phyloP scores from a whole-genome alignment of 2,797 vertebrate species.

The Buphagus erythrorhynchus region DNA sequence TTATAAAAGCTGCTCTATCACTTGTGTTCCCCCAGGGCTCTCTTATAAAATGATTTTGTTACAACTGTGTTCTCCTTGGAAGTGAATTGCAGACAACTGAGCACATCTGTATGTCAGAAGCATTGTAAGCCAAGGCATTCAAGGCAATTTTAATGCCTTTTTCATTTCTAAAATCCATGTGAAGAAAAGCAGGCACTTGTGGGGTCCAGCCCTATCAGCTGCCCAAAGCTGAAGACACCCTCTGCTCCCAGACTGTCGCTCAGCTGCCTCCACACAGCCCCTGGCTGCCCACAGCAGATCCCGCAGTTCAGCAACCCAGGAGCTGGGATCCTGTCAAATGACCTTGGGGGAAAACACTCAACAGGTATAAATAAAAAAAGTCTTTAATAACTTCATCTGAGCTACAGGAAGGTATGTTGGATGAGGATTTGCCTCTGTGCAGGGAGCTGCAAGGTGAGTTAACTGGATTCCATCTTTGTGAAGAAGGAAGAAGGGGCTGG shows the following conservation, averaged over 20 bases:
- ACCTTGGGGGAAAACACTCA: not conserved
- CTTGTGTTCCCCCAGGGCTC: not conserved
- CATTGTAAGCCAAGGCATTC: not conserved
- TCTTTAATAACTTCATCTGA: not conserved
- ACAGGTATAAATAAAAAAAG: not conserved
- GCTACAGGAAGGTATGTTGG: not conserved
- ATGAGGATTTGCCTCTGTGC: not conserved
- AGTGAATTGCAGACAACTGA: not conserved
- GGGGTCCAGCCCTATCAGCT: not conserved
- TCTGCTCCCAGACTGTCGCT: not conserved
- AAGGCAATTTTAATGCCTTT: not conserved
- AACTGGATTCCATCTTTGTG: not conserved
- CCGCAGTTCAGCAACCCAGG: not conserved
- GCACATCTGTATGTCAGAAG: not conserved
- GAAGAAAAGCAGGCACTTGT: not conserved
- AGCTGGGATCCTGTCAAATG: not conserved
- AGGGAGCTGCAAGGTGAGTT: not conserved
- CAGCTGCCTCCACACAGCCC: not conserved
- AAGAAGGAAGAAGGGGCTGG: not conserved
- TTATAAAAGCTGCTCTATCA: conserved; percentile 22
- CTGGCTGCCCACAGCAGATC: not conserved
- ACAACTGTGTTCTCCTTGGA: not conserved
- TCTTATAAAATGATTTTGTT: not conserved
- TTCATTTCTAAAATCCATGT: not conserved
- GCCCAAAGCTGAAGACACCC: not conserved